Base-by-base conservation (phyloP, 2,888 invertebrate genomes). In the Crocallis elinguaria region DNA sequence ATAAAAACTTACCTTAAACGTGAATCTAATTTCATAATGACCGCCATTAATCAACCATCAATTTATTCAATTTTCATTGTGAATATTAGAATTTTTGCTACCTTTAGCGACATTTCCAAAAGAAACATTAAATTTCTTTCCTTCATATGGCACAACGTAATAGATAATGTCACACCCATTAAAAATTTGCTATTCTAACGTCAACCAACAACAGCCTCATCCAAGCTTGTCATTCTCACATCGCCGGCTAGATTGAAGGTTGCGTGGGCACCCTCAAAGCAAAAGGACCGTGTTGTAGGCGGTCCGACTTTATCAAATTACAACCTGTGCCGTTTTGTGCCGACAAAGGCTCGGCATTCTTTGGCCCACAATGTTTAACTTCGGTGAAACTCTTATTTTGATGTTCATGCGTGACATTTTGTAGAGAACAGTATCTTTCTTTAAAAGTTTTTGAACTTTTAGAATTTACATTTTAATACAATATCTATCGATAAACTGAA, bases 251-350 rank as follows among this genome's bases (percentile, higher is more conserved):
- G 74, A 78, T 73, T 71, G 75, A 82, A 83, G 79, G 77, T 77
- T 82, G 87, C 88, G 89, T 89, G 89, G 89, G 89, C 72, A 77
- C 81, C 82, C 82, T 79, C 80, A 82, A 86, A 84, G 84, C 86
- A 60, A 86, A 82, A 83, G 83, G 80, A 73, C 80, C 79, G 78
- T 82, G 79, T 86, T 77, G 87, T 85, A 88, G 90, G 90, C 89
- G 90, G 85, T 78, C 73, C 80, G 77, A 84, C 85, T 88, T 88
- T 90, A 91, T 90, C 89, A 90, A 90, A 91, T 90, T 90, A 90
- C 88, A 87, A 85, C 88, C 85, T 88, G 84, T 82, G 86, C 86
- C 82, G 85, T 89, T 88, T 86, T 84, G 84, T 84, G 83, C 90
- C 89, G 88, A 88, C 90, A 91, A 91, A 90, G 88, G 70, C 57